A percentile compares a stretch with the other conserved stretches of the same genome.
phyloP scores from a whole-genome alignment of 2,888 invertebrate species.

The Hypomecis atomaria region DNA sequence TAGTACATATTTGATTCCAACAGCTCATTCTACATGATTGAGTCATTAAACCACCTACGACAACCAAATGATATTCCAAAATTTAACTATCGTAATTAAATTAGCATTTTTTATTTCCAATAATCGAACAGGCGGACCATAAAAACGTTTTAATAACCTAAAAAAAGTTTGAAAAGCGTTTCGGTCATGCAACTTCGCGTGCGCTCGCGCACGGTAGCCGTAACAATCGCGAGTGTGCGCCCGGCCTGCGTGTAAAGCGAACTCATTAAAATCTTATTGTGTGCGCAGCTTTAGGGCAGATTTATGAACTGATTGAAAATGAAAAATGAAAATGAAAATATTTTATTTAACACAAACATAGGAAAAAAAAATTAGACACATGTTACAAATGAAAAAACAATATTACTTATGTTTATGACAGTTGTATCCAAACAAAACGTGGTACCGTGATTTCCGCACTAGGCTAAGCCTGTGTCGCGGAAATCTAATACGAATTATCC shows the following conservation, averaged over 20 bases:
- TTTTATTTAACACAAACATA: too few species aligned
- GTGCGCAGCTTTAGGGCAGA: slow-evolving; percentile 41
- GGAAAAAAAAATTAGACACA: too few species aligned
- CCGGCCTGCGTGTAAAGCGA: slow-evolving; percentile 39
- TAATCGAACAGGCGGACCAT: slow-evolving; percentile 33
- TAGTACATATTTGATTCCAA: slow-evolving; percentile 4
- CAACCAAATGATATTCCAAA: slow-evolving; percentile 19
- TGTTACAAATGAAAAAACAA: too few species aligned
- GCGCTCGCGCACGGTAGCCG: slow-evolving; percentile 63
- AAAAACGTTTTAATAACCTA: slow-evolving; percentile 44
- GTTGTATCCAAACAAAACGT: too few species aligned
- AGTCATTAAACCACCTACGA: slow-evolving; percentile 27
- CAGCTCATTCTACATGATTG: slow-evolving; percentile 17
- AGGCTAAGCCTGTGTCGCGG: too few species aligned
- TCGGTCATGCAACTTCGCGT: slow-evolving; percentile 79
- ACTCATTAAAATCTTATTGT: slow-evolving; percentile 51
- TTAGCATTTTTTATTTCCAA: slow-evolving; percentile 31
- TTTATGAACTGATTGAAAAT: too few species aligned
- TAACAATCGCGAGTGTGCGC: slow-evolving; percentile 44
- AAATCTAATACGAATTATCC: too few species aligned
- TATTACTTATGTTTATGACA: too few species aligned
- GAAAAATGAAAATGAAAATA: too few species aligned
- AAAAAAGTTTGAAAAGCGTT: slow-evolving; percentile 44
- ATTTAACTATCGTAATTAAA: slow-evolving; percentile 21
- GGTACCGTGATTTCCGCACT: too few species aligned